Base-by-base conservation (phyloP, 1,140 invertebrate genomes). In the Drosophila eugracilis region DNA sequence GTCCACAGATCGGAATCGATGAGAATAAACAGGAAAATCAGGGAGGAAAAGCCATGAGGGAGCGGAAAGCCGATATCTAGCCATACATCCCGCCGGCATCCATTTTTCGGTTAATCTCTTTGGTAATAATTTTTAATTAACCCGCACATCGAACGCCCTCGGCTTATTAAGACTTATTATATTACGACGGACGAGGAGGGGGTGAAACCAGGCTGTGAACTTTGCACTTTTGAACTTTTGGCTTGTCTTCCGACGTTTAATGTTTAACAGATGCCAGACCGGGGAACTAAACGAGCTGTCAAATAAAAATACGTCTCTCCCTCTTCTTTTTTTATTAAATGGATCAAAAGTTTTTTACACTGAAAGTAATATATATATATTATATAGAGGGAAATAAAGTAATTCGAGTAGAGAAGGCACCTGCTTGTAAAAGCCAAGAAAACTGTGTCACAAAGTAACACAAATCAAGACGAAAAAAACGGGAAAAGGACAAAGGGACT, bases 121-220 rank as follows among this genome's bases (percentile, higher is more conserved):
- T 78, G 60, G 75, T 79, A 78, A 79, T 79, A 78, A 78, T 79
- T 78, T 78, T 79, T 79, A 79, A 79, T 79, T 79, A 79, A 63
- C 75, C 73, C 73, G 73, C 73, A 75, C 73, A 75, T 67, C 49
- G 52, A 75, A 75, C 26, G 55, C 63, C 41, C 47, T 24, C 47
- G 26, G 53, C 57, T 63, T 70, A 77, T 77, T 77, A 76, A 65
- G 75, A 57, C 30, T 77, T 70, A 63, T 71, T 70, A 48, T 50
- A 30, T 28, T 17, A 24, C 28, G 28, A 22, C 5, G 58, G 58
- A 10, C 5, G 4, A 7, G 7, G n/a, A n/a, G n/a, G 10, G 9
- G 30, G 21, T n/a, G 22, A 34, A n/a, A 1, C 15, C 37, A 30
- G 15, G 28, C 63, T 55, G 6, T 54, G 73, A n/a, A n/a, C n/a